Base-by-base conservation (phyloP, 2,888 invertebrate genomes). In the Strigamia maritima region DNA sequence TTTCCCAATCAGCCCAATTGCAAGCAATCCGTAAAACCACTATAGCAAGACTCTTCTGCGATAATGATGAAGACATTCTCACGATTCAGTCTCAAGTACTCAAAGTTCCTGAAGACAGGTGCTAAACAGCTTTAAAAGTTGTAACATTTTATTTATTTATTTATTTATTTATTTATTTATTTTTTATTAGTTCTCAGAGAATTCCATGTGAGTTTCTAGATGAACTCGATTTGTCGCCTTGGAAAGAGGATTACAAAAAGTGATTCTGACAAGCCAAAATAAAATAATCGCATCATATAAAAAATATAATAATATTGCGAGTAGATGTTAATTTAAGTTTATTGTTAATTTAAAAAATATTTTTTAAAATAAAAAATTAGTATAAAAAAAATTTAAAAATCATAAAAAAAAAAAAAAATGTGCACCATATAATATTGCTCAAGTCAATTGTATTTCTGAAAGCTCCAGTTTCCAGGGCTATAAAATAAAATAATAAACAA, bases 171-270 rank as follows among this genome's bases (percentile, higher is more conserved):
- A 6, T 16, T 10, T 10, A 22, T 3, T 74, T 19, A 4, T 26
- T 8, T 31, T 75, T 40, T 76, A n/a, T 19, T 40, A 76, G 76
- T 8, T 24, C 24, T 38, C 35, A 76, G 3, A 76, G 76, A 22
- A 22, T 76, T n/a, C 40, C 76, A 7, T 76, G 76, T 22, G 44
- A 40, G 14, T 40, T 40, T 14, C 24, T 76, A 19, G 76, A 40
- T 2, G 76, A 76, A 38, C 76, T 76, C 38, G 76, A 76, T 40
- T 76, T 76, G 40, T 40, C 40, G 22, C 76, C 76, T 10, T 76
- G 76, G 76, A 76, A 76, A 40, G 76, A 76, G 35, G 76, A 24
- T 75, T 75, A 75, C 28, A 75, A 75, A 35, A 75, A 75, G 24
- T 75, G 28, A 60, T 22, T 60, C 60, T 19, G 19, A 24, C 22